Conservation (phyloP, 2,888 invertebrate genomes). For the Dichetophora obliterata region DNA sequence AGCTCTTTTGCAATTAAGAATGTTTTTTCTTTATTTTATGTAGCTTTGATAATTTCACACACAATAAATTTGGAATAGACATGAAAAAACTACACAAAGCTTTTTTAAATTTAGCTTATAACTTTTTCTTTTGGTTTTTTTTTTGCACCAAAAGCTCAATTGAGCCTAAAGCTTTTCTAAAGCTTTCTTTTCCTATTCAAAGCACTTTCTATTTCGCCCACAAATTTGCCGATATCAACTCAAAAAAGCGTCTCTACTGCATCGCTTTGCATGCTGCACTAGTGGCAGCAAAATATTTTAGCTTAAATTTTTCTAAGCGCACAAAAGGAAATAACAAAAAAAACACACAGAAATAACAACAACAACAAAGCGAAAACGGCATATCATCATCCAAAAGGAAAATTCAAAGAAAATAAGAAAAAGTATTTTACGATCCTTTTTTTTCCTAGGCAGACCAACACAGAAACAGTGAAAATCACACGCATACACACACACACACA, state of each 20-base stretch:
- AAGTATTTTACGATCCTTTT: slow-evolving; percentile 8
- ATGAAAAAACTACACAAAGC: not conserved
- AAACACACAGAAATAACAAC: slow-evolving; percentile 13
- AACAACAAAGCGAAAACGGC: not conserved
- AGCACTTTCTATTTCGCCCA: slow-evolving; percentile 6
- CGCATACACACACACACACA: slow-evolving; percentile 43
- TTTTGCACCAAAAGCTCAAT: not conserved
- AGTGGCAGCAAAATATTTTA: slow-evolving; percentile 52
- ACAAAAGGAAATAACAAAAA: slow-evolving; percentile 38
- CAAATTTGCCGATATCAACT: not conserved
- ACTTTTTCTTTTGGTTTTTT: not conserved
- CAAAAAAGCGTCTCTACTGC: slow-evolving; percentile 61
- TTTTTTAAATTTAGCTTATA: not conserved
- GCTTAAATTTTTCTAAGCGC: slow-evolving; percentile 52
- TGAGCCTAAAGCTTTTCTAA: not conserved
- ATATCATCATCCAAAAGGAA: slow-evolving; percentile 27
- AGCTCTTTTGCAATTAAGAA: no score
- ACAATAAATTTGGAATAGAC: not conserved
- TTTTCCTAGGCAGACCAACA: slow-evolving; percentile 8
- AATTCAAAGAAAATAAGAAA: slow-evolving; percentile 9
- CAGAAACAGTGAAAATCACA: not conserved
- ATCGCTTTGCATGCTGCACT: slow-evolving; percentile 62
- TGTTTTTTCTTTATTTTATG: no score
- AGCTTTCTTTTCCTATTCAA: not conserved
- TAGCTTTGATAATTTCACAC: no score